Conservation (phyloP, 2,113 vertebrate genomes). For the Tamias sibiricus region DNA sequence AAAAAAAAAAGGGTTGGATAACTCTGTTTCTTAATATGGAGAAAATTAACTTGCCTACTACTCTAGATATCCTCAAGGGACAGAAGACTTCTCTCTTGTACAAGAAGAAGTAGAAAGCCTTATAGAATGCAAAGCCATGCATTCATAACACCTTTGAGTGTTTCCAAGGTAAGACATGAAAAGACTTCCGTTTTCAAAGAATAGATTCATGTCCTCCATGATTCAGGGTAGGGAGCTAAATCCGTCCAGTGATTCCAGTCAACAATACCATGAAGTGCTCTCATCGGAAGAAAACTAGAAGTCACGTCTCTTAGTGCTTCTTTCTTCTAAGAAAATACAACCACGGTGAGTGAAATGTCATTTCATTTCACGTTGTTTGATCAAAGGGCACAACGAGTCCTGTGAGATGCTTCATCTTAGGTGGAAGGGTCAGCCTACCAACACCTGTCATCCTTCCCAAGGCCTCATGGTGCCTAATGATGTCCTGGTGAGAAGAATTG, state of each 20-base stretch:
- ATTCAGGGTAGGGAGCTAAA: too few relatives aligned
- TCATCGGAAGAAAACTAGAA: background rate
- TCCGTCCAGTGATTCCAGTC: background rate
- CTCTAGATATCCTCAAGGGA: background rate
- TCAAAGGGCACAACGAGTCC: background rate
- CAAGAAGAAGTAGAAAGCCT: background rate
- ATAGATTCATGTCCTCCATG: background rate
- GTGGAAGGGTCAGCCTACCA: background rate
- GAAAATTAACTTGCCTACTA: background rate
- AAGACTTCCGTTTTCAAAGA: slow-evolving; percentile 24
- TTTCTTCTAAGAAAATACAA: background rate
- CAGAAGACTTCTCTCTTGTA: background rate
- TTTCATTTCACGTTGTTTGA: background rate
- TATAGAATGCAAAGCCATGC: background rate
- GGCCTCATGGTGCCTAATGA: background rate
- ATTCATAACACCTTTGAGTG: background rate
- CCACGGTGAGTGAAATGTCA: background rate
- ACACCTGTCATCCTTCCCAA: background rate
- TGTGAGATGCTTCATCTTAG: background rate
- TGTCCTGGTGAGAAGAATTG: background rate
- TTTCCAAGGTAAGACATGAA: background rate
- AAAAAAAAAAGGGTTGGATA: too few relatives aligned
- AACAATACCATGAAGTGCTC: background rate
- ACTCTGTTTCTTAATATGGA: background rate
- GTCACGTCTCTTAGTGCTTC: background rate